phyloP scores from a whole-genome alignment of 2,113 vertebrate genomes.

The Nothobranchius furzeri region DNA sequence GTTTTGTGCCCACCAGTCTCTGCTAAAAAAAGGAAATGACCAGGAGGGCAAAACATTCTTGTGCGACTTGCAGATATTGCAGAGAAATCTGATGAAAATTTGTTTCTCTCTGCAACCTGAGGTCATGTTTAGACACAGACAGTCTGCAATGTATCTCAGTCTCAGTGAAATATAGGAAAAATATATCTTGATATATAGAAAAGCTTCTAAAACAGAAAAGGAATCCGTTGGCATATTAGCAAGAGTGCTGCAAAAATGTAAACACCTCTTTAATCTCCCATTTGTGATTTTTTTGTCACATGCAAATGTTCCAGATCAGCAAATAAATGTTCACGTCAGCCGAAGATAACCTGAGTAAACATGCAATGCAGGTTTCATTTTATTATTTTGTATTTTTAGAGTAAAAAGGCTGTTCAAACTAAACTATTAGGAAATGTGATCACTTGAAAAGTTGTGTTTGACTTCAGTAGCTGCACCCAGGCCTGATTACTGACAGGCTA shows the following conservation, averaged over 20 bases:
- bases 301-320: no score
- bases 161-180: constrained; percentile 16
- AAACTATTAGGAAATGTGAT: no score
- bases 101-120: constrained; percentile 18
- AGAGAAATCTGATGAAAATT: constrained; percentile 35
- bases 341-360: no score
- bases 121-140: constrained; percentile 12
- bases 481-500: no score
- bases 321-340: no score
- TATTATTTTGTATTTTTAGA: no score
- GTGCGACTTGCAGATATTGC: constrained; percentile 37
- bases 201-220: background rate
- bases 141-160: background rate
- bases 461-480: no score
- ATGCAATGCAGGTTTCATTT: no score
- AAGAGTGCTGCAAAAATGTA: background rate
- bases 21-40: constrained; percentile 57
- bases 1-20: constrained; percentile 33
- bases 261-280: no score
- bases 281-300: no score
- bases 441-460: no score
- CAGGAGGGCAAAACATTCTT: constrained; percentile 29
- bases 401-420: no score
- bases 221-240: background rate
- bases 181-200: background rate